Conservation (phyloP, 2,888 invertebrate genomes). For the Microctonus aethiopoides region DNA sequence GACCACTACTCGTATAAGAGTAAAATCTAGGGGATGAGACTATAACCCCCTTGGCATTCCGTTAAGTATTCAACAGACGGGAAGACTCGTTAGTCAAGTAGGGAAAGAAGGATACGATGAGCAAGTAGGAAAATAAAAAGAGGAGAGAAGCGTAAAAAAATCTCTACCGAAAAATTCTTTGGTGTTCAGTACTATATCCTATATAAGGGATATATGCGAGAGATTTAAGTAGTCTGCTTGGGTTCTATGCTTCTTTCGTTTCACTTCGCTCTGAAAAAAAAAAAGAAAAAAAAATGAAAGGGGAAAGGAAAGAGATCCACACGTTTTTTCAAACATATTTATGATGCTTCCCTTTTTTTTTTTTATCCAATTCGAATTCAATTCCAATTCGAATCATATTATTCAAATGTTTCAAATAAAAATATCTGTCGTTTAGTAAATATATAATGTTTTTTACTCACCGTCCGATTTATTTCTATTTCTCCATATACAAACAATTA, state of each 20-base stretch:
- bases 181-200: constrained; percentile 40
- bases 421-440: neutral
- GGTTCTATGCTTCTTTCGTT: constrained; percentile 12
- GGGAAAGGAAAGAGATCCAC: constrained; percentile 5
- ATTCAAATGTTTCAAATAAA: neutral
- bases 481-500: neutral
- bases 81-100: constrained; percentile 54
- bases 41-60: constrained; percentile 31
- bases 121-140: constrained; percentile 5
- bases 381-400: constrained; percentile 7
- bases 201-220: constrained; percentile 26
- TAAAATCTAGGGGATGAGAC: constrained; percentile 31
- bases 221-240: constrained; percentile 48
- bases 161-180: constrained; percentile 49
- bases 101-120: constrained; percentile 24
- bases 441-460: neutral
- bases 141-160: constrained; percentile 34
- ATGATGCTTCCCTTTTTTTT: neutral
- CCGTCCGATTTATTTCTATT: neutral
- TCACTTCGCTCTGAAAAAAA: neutral
- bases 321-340: constrained; percentile 13
- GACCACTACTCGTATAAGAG: constrained; percentile 24
- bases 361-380: constrained; percentile 13
- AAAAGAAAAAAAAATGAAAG: neutral
- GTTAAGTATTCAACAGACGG: constrained; percentile 53